These are phyloP conservation scores for Picus viridis DNA, from an alignment of 2,797 vertebrate species.

Conservation along the genomic window DNA sequence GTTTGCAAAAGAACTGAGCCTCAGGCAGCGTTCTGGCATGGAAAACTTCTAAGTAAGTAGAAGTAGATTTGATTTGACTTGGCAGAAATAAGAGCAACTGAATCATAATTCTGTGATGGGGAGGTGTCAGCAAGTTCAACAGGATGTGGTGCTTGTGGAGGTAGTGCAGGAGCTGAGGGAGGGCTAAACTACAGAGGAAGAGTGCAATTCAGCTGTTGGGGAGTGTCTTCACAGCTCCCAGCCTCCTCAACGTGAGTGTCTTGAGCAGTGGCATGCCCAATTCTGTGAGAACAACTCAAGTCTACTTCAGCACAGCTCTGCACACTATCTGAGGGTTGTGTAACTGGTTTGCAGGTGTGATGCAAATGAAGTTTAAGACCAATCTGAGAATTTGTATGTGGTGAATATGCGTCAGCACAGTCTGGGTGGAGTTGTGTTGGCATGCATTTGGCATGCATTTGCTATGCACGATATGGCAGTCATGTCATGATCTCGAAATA, in stretches of 20 bases:
- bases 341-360: neutral
- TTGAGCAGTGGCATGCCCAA: neutral
- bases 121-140: neutral
- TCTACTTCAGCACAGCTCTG: accelerated
- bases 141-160: neutral
- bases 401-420: neutral
- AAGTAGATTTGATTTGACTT: neutral
- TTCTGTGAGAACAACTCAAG: neutral
- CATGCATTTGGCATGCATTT: neutral
- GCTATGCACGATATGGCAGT: accelerated
- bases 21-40: neutral
- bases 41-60: neutral
- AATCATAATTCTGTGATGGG: neutral
- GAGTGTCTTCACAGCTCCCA: neutral
- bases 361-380: neutral
- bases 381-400: neutral
- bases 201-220: neutral
- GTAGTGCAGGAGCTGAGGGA: neutral
- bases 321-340: neutral
- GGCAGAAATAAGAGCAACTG: neutral
- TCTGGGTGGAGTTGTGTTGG: neutral
- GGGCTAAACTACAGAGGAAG: neutral
- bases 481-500: neutral
- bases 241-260: accelerated
- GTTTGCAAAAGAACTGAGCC: neutral